Percentiles rank a stretch among this genome's conserved stretches.
These are phyloP conservation scores for Zaprionus nigranus DNA, from an alignment of 1,140 invertebrate genomes.

Conservation along the genomic window DNA sequence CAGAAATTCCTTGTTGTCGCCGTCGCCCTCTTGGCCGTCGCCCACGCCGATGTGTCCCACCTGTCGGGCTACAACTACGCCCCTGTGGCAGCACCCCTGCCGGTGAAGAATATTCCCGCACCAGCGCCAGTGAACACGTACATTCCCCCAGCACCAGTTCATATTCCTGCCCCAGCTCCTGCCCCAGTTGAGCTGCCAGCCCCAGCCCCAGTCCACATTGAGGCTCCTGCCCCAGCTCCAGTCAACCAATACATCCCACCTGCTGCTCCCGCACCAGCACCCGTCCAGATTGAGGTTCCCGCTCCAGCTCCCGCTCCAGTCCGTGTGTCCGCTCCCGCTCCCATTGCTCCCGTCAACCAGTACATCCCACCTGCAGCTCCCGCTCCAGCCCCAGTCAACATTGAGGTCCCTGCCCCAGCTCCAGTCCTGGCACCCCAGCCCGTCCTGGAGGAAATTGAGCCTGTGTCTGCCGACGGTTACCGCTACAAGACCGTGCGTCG, in stretches of 20 bases:
- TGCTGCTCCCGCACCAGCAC: slow-evolving; percentile 47
- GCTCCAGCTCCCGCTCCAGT: slow-evolving; percentile 54
- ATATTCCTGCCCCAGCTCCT: slow-evolving; percentile 44
- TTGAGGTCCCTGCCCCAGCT: slow-evolving; percentile 27
- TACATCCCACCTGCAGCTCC: slow-evolving; percentile 56
- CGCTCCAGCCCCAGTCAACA: slow-evolving; percentile 50
- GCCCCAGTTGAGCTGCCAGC: slow-evolving; percentile 19
- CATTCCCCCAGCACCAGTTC: slow-evolving; percentile 27
- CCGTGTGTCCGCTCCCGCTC: slow-evolving; percentile 26
- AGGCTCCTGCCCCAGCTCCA: slow-evolving; percentile 26
- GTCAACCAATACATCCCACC: slow-evolving; percentile 53
- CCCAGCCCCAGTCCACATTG: slow-evolving; percentile 40
- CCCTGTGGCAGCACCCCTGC: slow-evolving; percentile 49
- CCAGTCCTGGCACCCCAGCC: slow-evolving; percentile 60
- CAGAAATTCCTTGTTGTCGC: slow-evolving; percentile 72
- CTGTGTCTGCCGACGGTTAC: slow-evolving; percentile 67
- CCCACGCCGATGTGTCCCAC: slow-evolving; percentile 78
- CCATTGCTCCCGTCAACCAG: slow-evolving; percentile 28
- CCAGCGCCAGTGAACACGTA: slow-evolving; percentile 45
- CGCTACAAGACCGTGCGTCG: slow-evolving; percentile 75
- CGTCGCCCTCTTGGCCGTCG: slow-evolving; percentile 73
- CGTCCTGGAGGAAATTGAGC: slow-evolving; percentile 72
- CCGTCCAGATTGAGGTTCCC: slow-evolving; percentile 32
- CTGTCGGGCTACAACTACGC: slow-evolving; percentile 75
- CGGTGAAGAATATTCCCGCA: slow-evolving; percentile 43